Conservation (phyloP, 2,113 vertebrate species). For the Alexandromys fortis region DNA sequence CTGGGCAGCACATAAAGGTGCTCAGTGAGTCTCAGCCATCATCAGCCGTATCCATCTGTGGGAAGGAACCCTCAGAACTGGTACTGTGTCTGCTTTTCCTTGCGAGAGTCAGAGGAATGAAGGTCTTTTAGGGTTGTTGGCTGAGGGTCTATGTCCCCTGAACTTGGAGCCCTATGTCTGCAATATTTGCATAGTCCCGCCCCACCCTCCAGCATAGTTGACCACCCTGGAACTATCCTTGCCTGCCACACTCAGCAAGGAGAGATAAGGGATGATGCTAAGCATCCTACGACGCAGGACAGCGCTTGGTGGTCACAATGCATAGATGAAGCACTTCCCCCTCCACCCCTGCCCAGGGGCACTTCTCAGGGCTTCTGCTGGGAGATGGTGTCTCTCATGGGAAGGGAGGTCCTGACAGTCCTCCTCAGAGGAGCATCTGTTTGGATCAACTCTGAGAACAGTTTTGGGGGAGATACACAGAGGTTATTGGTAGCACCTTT, state of each 20-base stretch:
- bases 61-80: background rate
- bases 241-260: background rate
- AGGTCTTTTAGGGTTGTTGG: background rate
- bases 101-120: rapidly evolving
- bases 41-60: no score
- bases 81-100: background rate
- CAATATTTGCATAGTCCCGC: background rate
- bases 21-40: background rate
- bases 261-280: background rate
- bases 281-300: background rate
- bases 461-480: background rate
- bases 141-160: rapidly evolving
- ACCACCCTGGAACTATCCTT: background rate
- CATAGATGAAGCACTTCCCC: background rate
- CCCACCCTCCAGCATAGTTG: background rate
- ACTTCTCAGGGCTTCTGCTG: background rate
- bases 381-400: background rate
- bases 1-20: background rate
- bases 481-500: rapidly evolving
- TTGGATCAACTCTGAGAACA: background rate
- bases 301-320: no score
- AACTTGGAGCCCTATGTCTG: background rate
- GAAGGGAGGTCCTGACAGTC: background rate
- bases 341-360: no score
- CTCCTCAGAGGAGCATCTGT: background rate